Conservation (phyloP, 2,888 invertebrate genomes). For the Camponotus fellah region DNA sequence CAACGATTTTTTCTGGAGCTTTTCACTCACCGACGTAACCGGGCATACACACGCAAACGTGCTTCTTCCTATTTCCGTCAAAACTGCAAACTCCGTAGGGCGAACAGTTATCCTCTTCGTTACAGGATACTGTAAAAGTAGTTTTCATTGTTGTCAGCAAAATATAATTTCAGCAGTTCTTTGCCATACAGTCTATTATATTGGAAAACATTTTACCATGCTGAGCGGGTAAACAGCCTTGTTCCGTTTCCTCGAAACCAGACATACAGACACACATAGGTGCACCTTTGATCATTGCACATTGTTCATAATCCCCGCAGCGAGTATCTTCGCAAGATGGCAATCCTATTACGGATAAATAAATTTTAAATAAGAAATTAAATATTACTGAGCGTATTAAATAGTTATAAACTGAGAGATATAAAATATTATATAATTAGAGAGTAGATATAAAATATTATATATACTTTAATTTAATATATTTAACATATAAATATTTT, state of each 20-base stretch:
- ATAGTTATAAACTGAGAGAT: background rate
- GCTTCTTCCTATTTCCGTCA: conserved; percentile 81
- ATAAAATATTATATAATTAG: no score
- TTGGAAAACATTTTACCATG: conserved; percentile 67
- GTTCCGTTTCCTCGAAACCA: conserved; percentile 79
- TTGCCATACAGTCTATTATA: background rate
- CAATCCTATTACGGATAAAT: conserved; percentile 69
- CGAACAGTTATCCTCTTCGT: conserved; percentile 88
- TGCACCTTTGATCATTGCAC: conserved; percentile 77
- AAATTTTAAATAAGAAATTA: conserved; percentile 28
- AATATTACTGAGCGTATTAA: conserved; percentile 34
- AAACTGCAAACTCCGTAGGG: conserved; percentile 87
- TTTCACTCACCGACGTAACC: conserved; percentile 87
- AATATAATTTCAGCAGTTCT: background rate
- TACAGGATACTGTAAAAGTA: conserved; percentile 84
- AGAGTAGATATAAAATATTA: no score
- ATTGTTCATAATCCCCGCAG: conserved; percentile 78
- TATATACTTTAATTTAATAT: background rate
- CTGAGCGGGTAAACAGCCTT: conserved; percentile 79
- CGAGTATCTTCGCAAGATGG: conserved; percentile 78
- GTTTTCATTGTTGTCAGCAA: conserved; percentile 17
- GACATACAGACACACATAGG: conserved; percentile 80
- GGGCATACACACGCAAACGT: conserved; percentile 87
- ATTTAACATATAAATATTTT: background rate
- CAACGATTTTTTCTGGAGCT: conserved; percentile 1